Percentiles rank a stretch among this genome's conserved stretches.
These are phyloP conservation scores for Perithous albicinctus DNA, from an alignment of 2,888 invertebrate genomes.

Conservation along the genomic window DNA sequence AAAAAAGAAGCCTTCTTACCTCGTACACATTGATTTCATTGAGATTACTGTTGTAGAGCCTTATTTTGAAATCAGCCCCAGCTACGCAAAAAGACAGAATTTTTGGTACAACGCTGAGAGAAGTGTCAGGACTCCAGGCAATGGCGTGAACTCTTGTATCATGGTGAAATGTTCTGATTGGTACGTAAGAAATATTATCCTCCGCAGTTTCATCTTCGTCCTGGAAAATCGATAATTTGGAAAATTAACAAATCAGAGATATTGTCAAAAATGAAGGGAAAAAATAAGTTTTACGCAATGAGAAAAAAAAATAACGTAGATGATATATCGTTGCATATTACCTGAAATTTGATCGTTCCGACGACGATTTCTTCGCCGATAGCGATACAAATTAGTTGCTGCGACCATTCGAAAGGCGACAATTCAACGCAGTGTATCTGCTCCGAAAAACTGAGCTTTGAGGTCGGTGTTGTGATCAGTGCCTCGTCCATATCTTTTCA, in stretches of 20 bases:
- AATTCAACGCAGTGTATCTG: slow-evolving; percentile 87
- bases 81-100: slow-evolving; percentile 86
- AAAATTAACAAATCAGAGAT: slow-evolving; percentile 34
- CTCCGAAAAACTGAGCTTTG: slow-evolving; percentile 85
- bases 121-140: slow-evolving; percentile 88
- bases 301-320: too few species aligned
- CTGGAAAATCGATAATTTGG: slow-evolving; percentile 78
- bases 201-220: slow-evolving; percentile 86
- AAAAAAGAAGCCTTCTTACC: slow-evolving; percentile 77
- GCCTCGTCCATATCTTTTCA: slow-evolving; percentile 80
- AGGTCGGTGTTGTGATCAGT: slow-evolving; percentile 82
- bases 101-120: slow-evolving; percentile 87
- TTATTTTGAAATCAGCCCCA: slow-evolving; percentile 86
- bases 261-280: slow-evolving; percentile 8
- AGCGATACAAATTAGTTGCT: slow-evolving; percentile 88
- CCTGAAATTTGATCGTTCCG: slow-evolving; percentile 87
- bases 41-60: slow-evolving; percentile 87
- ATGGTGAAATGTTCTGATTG: slow-evolving; percentile 86
- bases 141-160: slow-evolving; percentile 86
- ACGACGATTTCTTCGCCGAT: slow-evolving; percentile 87
- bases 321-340: slow-evolving; percentile 71
- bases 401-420: slow-evolving; percentile 89
- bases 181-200: slow-evolving; percentile 85
- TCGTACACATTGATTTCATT: slow-evolving; percentile 85
- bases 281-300: slow-evolving; percentile 20